These are phyloP conservation scores for Phymorhynchus buccinoides DNA, from an alignment of 1,140 invertebrate genomes.

Conservation along the genomic window DNA sequence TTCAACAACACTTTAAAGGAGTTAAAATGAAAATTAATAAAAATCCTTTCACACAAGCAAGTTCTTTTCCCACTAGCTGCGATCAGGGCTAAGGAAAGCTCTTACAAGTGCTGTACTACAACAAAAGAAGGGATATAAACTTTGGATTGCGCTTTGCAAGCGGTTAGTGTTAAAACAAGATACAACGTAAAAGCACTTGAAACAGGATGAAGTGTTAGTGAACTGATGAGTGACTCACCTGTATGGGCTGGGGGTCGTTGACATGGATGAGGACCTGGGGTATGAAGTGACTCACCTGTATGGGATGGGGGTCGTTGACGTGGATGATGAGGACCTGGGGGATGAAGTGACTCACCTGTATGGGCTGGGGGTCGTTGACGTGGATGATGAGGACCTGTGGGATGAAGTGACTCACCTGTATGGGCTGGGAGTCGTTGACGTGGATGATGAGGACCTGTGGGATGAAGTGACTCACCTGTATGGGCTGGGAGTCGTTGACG, in stretches of 20 bases:
- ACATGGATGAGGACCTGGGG: neutral
- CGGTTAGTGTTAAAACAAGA: too few species aligned
- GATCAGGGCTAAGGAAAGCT: too few species aligned
- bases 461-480: slow-evolving; percentile 88
- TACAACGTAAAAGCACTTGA: too few species aligned
- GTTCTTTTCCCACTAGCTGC: too few species aligned
- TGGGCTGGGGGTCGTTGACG: neutral
- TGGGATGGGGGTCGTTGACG: neutral
- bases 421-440: slow-evolving; percentile 90
- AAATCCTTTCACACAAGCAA: too few species aligned
- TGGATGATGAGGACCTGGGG: neutral
- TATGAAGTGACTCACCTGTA: neutral
- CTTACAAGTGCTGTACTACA: too few species aligned
- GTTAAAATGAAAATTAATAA: too few species aligned
- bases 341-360: neutral
- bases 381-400: slow-evolving; percentile 84
- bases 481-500: slow-evolving; percentile 90
- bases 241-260: neutral
- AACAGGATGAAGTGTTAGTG: too few species aligned
- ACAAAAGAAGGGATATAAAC: too few species aligned
- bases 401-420: slow-evolving; percentile 88
- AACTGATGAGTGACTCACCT: neutral
- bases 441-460: slow-evolving; percentile 87
- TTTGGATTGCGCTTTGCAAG: too few species aligned
- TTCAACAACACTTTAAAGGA: too few species aligned